phyloP scores from a whole-genome alignment of 2,113 vertebrate genomes.

The Leuciscus idus region DNA sequence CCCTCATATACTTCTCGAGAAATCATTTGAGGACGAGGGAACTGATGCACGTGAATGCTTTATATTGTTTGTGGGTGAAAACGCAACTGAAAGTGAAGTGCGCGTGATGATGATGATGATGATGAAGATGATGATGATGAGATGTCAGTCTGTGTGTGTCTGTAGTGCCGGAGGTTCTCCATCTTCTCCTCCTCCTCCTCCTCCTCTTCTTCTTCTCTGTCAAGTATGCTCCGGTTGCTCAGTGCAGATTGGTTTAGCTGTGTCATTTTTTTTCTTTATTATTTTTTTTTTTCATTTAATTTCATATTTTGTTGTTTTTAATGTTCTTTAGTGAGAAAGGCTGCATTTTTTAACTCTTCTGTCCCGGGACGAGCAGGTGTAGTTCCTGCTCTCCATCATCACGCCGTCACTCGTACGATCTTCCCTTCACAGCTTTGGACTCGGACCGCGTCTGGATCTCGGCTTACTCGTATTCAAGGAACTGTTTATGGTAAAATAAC shows the following conservation, averaged over 20 bases:
- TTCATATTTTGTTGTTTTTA: neutral
- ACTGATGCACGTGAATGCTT: neutral
- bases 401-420: neutral
- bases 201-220: neutral
- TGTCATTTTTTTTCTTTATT: constrained; percentile 16
- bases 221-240: constrained; percentile 42
- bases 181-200: neutral
- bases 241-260: constrained; percentile 45
- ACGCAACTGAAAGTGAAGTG: neutral
- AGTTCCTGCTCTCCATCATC: neutral
- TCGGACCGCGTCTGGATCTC: neutral
- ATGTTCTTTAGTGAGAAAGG: constrained; percentile 3
- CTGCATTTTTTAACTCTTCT: neutral
- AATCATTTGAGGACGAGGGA: neutral
- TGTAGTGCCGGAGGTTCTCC: constrained; percentile 17
- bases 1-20: constrained; percentile 8
- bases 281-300: neutral
- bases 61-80: neutral
- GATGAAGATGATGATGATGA: neutral
- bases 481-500: constrained; percentile 92
- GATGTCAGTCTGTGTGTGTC: constrained; percentile 22
- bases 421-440: constrained; percentile 1
- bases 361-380: neutral
- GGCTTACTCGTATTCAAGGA: constrained; percentile 88
- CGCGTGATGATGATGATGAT: too few species aligned